Percentiles rank a stretch among this genome's conserved stretches.
Conservation (phyloP, 1,140 invertebrate genomes). For the Kradibia gibbosae region DNA sequence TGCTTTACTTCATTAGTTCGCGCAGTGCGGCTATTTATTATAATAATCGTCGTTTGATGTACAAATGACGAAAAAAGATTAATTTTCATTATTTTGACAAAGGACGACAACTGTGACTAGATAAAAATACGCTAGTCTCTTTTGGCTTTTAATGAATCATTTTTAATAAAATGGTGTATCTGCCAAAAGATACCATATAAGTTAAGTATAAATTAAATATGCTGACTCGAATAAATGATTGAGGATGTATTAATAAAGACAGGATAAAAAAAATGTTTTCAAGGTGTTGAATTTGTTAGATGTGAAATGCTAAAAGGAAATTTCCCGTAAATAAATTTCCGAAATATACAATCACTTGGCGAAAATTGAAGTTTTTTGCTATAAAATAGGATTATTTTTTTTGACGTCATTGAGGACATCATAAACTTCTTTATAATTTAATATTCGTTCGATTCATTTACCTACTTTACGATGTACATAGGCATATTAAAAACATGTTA, state of each 20-base stretch:
- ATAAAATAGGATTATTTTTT: neutral
- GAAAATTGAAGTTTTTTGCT: too few relatives aligned
- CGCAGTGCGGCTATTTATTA: too few relatives aligned
- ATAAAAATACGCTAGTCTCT: too few relatives aligned
- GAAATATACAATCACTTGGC: too few relatives aligned
- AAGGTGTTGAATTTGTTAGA: neutral
- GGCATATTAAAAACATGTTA: neutral
- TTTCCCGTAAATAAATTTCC: too few relatives aligned
- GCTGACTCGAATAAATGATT: neutral
- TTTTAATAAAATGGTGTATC: neutral
- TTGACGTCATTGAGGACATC: neutral
- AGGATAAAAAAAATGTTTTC: neutral
- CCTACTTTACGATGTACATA: neutral
- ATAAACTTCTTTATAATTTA: slow-evolving; percentile 27
- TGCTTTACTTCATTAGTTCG: too few relatives aligned
- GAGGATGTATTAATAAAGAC: slow-evolving; percentile 7
- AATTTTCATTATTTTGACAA: too few relatives aligned
- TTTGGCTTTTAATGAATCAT: slow-evolving; percentile 1
- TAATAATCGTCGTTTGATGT: too few relatives aligned
- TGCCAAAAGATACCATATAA: too few relatives aligned
- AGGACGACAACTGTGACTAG: too few relatives aligned
- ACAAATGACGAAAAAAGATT: too few relatives aligned
- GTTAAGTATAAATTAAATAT: neutral
- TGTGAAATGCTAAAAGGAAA: neutral
- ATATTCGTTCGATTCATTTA: slow-evolving; percentile 4